Percentiles rank a stretch among this genome's conserved stretches.
These are phyloP conservation scores for Drymonia ruficornis DNA, from an alignment of 2,888 invertebrate genomes.

Conservation along the genomic window DNA sequence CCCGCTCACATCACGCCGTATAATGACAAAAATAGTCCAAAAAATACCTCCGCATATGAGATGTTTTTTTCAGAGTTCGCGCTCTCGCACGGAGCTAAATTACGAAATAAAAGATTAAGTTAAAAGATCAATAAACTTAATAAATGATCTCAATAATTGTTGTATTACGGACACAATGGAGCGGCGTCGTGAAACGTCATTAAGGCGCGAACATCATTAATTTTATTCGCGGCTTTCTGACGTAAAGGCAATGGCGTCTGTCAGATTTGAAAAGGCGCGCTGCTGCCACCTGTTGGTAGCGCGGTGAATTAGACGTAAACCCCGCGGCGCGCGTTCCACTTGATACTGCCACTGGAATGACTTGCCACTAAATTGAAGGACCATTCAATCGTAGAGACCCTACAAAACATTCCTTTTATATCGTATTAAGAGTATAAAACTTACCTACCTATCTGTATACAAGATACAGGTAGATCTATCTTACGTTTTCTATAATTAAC, in stretches of 20 bases:
- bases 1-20: constrained; percentile 83
- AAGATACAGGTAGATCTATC: no score
- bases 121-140: constrained; percentile 86
- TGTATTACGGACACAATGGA: constrained; percentile 84
- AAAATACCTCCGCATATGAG: constrained; percentile 82
- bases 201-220: constrained; percentile 84
- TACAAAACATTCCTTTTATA: constrained; percentile 28
- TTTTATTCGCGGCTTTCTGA: constrained; percentile 84
- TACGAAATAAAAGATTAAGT: constrained; percentile 85
- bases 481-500: neutral
- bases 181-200: constrained; percentile 84
- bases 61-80: constrained; percentile 82
- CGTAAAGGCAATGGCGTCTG: constrained; percentile 83
- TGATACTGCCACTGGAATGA: constrained; percentile 81
- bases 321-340: constrained; percentile 75
- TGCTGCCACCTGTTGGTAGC: constrained; percentile 84
- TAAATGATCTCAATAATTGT: constrained; percentile 86
- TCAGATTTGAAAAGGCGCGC: constrained; percentile 81
- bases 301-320: constrained; percentile 79
- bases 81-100: constrained; percentile 81
- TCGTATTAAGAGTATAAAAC: constrained; percentile 11
- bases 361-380: constrained; percentile 58
- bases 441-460: neutral
- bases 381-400: constrained; percentile 49
- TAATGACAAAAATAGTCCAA: constrained; percentile 85